Conservation (phyloP, 2,797 vertebrate genomes). For the Spheniscus humboldti region DNA sequence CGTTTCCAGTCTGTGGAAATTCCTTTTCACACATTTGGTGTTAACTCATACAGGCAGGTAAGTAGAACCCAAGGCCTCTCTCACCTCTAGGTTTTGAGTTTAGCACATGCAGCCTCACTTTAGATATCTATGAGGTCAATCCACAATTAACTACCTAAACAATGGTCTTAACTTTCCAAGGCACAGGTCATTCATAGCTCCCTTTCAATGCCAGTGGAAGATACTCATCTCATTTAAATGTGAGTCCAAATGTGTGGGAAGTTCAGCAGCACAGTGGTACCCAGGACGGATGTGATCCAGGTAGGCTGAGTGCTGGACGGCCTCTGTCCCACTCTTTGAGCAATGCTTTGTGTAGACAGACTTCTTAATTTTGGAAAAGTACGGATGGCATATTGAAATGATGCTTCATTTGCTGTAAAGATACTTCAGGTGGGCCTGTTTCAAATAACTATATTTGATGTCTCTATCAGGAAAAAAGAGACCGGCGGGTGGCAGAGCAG, state of each 20-base stretch:
- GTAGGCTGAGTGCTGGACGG: not conserved
- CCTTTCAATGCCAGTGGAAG: not conserved
- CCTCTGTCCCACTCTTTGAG: not conserved
- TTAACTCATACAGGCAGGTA: not conserved
- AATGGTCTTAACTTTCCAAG: not conserved
- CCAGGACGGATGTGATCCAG: not conserved
- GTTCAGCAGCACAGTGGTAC: not conserved
- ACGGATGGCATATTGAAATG: not conserved
- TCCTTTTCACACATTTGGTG: not conserved
- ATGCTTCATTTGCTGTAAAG: not conserved
- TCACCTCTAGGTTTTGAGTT: not conserved
- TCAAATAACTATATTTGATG: not conserved
- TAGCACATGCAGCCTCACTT: not conserved
- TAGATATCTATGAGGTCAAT: not conserved
- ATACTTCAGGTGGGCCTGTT: not conserved
- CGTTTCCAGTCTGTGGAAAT: not conserved
- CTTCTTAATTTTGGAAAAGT: not conserved
- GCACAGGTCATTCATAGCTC: not conserved
- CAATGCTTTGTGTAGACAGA: not conserved
- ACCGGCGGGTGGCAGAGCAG: conserved; percentile 36
- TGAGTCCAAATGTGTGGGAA: not conserved
- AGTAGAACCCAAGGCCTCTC: not conserved
- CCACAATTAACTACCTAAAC: not conserved
- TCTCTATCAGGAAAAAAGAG: not conserved
- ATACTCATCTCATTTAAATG: not conserved